Base-by-base conservation (phyloP, 2,888 invertebrate genomes). In the Cremastinae sp. region DNA sequence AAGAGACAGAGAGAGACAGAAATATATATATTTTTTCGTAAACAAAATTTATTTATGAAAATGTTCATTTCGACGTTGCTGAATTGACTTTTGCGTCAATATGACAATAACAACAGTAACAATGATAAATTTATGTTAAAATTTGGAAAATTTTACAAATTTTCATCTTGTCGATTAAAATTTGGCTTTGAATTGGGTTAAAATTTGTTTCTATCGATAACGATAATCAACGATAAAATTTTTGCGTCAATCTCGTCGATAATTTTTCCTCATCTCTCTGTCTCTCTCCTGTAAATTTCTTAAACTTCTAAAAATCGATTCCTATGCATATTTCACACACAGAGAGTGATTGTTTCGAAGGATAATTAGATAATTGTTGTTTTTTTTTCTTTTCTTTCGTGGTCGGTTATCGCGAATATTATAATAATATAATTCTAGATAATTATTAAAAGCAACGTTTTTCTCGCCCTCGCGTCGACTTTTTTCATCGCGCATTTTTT, bases 281-380 rank as follows among this genome's bases (percentile, higher is more conserved):
- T 5, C 28, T 28, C 28, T 28, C 28, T 28, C 28, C 5, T 5
- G 5, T 28, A 28, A 28, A 28, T 28, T 28, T 75, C 65, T 75
- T 71, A 71, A 56, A 66, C 34, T 61, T 51, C 75, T 75, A 75
- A 49, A 61, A 61, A 71, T 75, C 61, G 71, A 75, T 54, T 58
- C 61, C 28, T 28, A 28, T 28, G 5, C 5, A 5, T 5, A 28
- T 28, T 28, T 28, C 28, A 28, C 61, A 75, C 75, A 65, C 53
- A 75, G 75, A 76, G 68, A 45, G 64, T 74, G 77, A 79, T 79
- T 73, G 75, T 71, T 78, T 43, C 72, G 75, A 74, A 70, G 69
- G 69, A 72, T 47, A 41, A 66, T 75, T 45, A 41, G 28, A n/a
- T n/a, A n/a, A n/a, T n/a, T n/a, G n/a, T n/a, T n/a, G n/a, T n/a